Conservation (phyloP, 2,113 vertebrate species). For the Cricetomys ansorgei region DNA sequence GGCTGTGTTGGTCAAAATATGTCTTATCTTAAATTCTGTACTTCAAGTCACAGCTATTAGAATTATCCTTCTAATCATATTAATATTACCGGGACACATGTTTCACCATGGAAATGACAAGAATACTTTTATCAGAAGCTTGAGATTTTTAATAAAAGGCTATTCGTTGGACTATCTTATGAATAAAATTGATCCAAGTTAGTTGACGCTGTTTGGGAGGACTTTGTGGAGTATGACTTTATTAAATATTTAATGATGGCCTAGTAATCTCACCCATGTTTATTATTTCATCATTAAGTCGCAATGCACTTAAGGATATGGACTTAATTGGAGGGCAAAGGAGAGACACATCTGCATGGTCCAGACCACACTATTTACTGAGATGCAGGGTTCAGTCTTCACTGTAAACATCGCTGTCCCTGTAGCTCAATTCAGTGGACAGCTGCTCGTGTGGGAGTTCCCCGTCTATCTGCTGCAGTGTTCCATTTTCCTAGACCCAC, state of each 20-base stretch:
- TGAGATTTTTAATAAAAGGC: constrained; percentile 18
- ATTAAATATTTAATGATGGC: constrained; percentile 27
- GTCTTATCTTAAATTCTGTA: constrained; percentile 32
- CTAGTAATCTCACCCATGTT: neutral
- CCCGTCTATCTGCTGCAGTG: neutral
- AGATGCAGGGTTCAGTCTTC: constrained; percentile 1
- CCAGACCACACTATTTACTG: neutral
- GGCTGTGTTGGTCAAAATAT: neutral
- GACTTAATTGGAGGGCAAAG: neutral
- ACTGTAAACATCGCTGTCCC: neutral
- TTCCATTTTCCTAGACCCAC: neutral
- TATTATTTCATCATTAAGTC: constrained; percentile 12
- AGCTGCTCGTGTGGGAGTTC: neutral
- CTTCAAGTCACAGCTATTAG: neutral
- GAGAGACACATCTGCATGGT: neutral
- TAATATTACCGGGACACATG: neutral
- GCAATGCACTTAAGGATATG: neutral
- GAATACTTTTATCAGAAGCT: constrained; percentile 4
- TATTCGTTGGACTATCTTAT: constrained; percentile 27
- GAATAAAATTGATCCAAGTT: constrained; percentile 56
- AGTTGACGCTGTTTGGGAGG: neutral
- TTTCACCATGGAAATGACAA: constrained; percentile 25
- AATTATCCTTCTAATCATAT: neutral
- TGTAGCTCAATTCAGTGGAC: neutral
- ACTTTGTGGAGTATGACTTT: neutral